A percentile compares a stretch with the other conserved stretches of the same genome.
Conservation (phyloP, 2,797 vertebrate genomes). For the Microchirus variegatus region DNA sequence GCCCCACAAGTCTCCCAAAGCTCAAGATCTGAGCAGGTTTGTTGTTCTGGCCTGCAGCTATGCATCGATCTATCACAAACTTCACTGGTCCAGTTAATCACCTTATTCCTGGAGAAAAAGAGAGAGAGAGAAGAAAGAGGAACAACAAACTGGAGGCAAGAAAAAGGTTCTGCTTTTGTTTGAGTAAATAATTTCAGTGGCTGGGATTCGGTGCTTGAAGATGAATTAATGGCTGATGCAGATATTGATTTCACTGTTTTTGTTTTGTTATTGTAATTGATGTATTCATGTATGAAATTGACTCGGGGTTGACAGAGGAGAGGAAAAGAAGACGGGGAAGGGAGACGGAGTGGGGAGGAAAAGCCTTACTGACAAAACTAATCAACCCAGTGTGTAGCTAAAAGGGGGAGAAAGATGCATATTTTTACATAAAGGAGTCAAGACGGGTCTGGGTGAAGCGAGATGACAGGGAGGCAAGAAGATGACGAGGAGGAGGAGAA, state of each 20-base stretch:
- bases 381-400: conserved; percentile 31
- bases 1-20: conserved; percentile 60
- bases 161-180: conserved; percentile 28
- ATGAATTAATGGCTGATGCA: conserved; percentile 43
- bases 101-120: conserved; percentile 53
- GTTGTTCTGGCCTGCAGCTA: conserved; percentile 71
- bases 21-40: conserved; percentile 71
- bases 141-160: too few relatives aligned
- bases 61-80: conserved; percentile 67
- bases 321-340: conserved; percentile 14
- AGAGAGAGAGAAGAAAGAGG: conserved; percentile 10
- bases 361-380: conserved; percentile 34
- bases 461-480: conserved; percentile 5
- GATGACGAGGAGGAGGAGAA: too few relatives aligned
- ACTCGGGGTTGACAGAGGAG: conserved; percentile 36
- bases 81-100: conserved; percentile 72
- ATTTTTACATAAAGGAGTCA: conserved; percentile 23
- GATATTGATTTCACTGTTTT: conserved; percentile 44
- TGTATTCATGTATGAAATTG: conserved; percentile 46
- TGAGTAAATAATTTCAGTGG: conserved; percentile 53
- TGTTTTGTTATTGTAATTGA: conserved; percentile 53
- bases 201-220: conserved; percentile 34
- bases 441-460: conserved; percentile 4
- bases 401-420: conserved; percentile 31
- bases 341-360: conserved; percentile 6